Evolutionary conservation across 2,888 invertebrate species (phyloP).

Genomic region (Venustoraphidia nigricollis): DNA sequence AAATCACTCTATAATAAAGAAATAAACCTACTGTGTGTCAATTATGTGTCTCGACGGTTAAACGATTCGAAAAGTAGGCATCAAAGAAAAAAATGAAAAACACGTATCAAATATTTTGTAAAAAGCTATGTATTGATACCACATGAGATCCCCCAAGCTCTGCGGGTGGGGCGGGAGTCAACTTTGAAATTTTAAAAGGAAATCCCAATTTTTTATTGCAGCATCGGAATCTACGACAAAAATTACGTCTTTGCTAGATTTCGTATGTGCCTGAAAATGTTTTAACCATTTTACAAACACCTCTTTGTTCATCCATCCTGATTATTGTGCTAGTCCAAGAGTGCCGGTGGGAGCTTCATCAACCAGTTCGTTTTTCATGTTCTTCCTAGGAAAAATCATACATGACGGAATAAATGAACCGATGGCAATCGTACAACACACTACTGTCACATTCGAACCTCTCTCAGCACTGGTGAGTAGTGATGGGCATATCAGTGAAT

Average conservation of each 20-base stretch:
- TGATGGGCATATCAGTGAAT: too few relatives aligned
- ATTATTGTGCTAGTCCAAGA: slow-evolving; percentile 16
- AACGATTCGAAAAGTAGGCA: too few relatives aligned
- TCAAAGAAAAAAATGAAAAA: too few relatives aligned
- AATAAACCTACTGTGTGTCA: too few relatives aligned
- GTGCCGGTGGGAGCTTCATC: slow-evolving; percentile 21
- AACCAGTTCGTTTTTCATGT: slow-evolving; percentile 17
- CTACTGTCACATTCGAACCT: slow-evolving; percentile 21
- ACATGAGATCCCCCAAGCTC: too few relatives aligned
- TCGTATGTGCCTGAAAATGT: slow-evolving; percentile 17
- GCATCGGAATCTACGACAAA: slow-evolving; percentile 17
- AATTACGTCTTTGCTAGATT: slow-evolving; percentile 15
- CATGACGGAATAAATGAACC: slow-evolving; percentile 21
- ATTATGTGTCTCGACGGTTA: too few relatives aligned
- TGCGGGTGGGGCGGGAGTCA: too few relatives aligned
- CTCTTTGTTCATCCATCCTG: slow-evolving; percentile 20
- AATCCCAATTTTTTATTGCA: too few relatives aligned
- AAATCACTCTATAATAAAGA: too few relatives aligned
- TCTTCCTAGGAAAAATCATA: slow-evolving; percentile 21
- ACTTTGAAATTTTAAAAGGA: too few relatives aligned
- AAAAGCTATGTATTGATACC: too few relatives aligned
- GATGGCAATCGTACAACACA: slow-evolving; percentile 19
- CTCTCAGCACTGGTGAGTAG: slow-evolving; percentile 24
- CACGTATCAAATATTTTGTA: too few relatives aligned
- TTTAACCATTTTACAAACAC: slow-evolving; percentile 16